Percentiles rank a stretch among this genome's conserved stretches.
phyloP scores from a whole-genome alignment of 2,797 vertebrate genomes.

The Psittacula derbiana region DNA sequence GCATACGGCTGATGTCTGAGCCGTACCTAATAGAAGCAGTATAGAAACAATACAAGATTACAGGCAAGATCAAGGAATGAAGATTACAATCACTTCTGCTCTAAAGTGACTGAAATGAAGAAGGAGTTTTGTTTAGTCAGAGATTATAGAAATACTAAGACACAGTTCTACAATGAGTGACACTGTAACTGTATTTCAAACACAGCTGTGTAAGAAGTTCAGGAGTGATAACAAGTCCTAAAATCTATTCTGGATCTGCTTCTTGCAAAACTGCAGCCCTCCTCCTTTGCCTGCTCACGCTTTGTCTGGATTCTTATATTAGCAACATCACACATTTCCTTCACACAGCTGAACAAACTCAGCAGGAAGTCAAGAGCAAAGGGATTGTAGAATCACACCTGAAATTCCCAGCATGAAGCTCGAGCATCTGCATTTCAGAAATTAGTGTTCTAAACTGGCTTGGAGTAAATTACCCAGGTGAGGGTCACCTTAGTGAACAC shows the following conservation, averaged over 20 bases:
- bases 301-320: neutral
- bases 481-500: slow-evolving; percentile 51
- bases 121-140: no score
- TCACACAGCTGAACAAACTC: neutral
- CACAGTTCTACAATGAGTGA: neutral
- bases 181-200: neutral
- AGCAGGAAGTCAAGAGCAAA: neutral
- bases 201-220: neutral
- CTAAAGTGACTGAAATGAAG: neutral
- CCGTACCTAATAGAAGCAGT: neutral
- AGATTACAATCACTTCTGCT: neutral
- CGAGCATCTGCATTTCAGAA: neutral
- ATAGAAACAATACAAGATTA: neutral
- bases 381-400: slow-evolving; percentile 25
- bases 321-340: neutral
- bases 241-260: neutral
- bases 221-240: neutral
- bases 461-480: neutral
- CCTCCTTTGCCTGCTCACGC: neutral
- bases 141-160: neutral
- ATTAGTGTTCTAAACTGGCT: neutral
- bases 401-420: neutral
- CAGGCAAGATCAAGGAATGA: neutral
- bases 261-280: neutral
- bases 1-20: neutral